Evolutionary conservation across 2,113 vertebrate species (phyloP).

Genomic region (Columbina picui): DNA sequence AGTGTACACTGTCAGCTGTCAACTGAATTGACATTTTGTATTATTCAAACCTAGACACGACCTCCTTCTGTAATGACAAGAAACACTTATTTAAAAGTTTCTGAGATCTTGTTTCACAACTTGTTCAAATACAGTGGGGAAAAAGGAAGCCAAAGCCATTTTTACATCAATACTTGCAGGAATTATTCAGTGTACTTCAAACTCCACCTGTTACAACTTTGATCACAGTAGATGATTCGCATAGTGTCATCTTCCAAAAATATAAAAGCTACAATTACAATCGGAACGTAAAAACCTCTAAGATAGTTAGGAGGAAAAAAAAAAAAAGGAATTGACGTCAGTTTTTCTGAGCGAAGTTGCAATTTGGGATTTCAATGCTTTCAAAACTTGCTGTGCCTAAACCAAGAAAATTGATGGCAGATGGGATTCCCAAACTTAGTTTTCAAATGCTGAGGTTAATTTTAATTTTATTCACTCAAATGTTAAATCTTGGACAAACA

Average conservation of each 20-base stretch:
- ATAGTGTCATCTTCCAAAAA: neutral
- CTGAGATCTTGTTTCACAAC: neutral
- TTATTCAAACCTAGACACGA: neutral
- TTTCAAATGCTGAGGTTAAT: conserved; percentile 12
- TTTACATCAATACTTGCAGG: neutral
- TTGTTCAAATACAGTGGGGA: neutral
- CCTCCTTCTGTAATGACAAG: neutral
- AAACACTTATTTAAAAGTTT: neutral
- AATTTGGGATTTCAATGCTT: neutral
- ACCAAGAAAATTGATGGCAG: neutral
- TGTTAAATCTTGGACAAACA: conserved; percentile 36
- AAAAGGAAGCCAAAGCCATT: neutral
- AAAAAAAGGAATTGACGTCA: neutral
- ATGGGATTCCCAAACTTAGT: conserved; percentile 13
- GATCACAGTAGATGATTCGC: conserved; percentile 13
- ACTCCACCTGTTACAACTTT: neutral
- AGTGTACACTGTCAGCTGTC: neutral
- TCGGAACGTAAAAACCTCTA: neutral
- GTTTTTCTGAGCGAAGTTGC: neutral
- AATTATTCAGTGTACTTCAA: conserved; percentile 7
- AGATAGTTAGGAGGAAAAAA: neutral
- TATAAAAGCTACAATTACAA: neutral
- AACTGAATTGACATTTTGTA: neutral
- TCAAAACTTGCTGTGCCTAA: neutral
- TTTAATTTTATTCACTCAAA: conserved; percentile 53